Conservation (phyloP, 2,113 vertebrate species). For the Larimichthys polyactis region DNA sequence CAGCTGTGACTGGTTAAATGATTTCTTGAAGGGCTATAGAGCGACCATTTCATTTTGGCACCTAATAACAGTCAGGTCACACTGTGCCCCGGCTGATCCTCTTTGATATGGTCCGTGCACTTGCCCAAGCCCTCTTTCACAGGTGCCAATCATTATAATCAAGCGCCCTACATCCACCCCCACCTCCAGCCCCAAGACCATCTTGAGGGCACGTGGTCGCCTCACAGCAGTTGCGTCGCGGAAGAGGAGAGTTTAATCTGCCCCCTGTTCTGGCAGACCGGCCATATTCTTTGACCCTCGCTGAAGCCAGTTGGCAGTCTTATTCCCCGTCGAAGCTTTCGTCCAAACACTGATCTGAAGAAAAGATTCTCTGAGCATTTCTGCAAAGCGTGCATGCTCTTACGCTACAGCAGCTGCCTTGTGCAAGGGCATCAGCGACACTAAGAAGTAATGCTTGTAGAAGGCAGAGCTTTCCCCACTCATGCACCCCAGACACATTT, state of each 20-base stretch:
- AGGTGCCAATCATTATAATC: constrained; percentile 78
- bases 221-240: constrained; percentile 32
- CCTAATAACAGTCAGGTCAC: constrained; percentile 79
- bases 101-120: constrained; percentile 78
- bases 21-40: constrained; percentile 72
- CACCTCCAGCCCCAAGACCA: constrained; percentile 27
- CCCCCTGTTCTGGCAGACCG: constrained; percentile 36
- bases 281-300: constrained; percentile 60
- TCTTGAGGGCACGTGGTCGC: constrained; percentile 17
- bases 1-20: constrained; percentile 73
- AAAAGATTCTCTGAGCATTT: not conserved
- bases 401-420: not conserved
- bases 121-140: constrained; percentile 70
- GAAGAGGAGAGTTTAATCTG: constrained; percentile 57
- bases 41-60: constrained; percentile 77
- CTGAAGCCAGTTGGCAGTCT: constrained; percentile 21
- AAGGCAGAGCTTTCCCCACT: not conserved
- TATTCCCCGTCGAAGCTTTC: constrained; percentile 26
- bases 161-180: constrained; percentile 28
- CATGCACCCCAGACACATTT: constrained; percentile 27
- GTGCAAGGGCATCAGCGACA: constrained; percentile 17
- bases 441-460: constrained; percentile 14
- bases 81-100: constrained; percentile 72
- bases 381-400: not conserved
- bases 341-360: constrained; percentile 22